A percentile compares a stretch with the other conserved stretches of the same genome.
phyloP scores from a whole-genome alignment of 2,888 invertebrate species.

The Drosophila pseudotakahashii region DNA sequence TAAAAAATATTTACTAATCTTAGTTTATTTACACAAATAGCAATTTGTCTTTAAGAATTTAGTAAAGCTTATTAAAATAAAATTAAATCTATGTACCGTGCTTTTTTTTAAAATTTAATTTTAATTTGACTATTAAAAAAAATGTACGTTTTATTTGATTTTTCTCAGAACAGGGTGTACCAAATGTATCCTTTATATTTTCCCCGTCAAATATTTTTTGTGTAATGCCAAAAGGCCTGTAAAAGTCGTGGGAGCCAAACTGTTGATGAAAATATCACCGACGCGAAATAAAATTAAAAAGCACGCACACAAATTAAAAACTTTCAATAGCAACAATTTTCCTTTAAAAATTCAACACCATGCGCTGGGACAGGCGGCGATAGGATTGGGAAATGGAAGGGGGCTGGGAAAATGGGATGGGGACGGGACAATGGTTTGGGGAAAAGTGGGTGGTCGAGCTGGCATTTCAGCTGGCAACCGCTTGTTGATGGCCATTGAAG shows the following conservation, averaged over 20 bases:
- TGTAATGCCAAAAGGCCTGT: not conserved
- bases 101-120: no score
- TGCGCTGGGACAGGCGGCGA: slow-evolving; percentile 51
- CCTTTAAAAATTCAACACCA: slow-evolving; percentile 80
- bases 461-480: slow-evolving; percentile 6
- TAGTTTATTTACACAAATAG: no score
- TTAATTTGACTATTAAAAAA: no score
- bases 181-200: no score
- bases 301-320: slow-evolving; percentile 74
- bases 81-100: no score
- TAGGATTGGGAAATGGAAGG: slow-evolving; percentile 7
- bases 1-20: no score
- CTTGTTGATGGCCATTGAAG: slow-evolving; percentile 44
- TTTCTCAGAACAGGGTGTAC: no score
- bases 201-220: no score
- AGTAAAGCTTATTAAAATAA: no score
- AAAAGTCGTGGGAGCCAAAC: not conserved
- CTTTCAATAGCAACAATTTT: slow-evolving; percentile 81
- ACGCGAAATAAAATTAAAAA: slow-evolving; percentile 67
- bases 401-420: not conserved
- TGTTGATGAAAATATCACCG: slow-evolving; percentile 30
- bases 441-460: not conserved
- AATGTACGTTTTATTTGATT: no score
- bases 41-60: no score
- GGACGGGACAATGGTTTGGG: slow-evolving; percentile 6